Conservation (phyloP, 2,113 vertebrate species). For the Hystrix cristata region DNA sequence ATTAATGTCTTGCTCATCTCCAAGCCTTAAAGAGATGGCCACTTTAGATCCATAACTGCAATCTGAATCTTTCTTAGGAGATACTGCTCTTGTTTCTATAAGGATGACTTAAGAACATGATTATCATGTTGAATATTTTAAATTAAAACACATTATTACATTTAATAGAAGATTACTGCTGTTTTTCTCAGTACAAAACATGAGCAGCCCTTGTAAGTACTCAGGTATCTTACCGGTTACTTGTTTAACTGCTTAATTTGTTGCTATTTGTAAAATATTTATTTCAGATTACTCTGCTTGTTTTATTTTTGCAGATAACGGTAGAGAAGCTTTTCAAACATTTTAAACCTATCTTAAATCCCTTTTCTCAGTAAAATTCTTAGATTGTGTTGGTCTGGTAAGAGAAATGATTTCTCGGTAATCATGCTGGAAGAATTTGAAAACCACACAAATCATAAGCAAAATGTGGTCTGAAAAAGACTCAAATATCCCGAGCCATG, state of each 20-base stretch:
- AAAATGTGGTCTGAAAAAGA: background rate
- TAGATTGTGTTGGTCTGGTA: conserved; percentile 49
- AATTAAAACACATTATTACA: conserved; percentile 48
- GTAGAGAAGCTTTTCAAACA: conserved; percentile 69
- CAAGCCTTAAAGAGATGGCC: background rate
- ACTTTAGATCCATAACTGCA: conserved; percentile 29
- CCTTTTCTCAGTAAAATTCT: conserved; percentile 67
- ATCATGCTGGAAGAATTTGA: conserved; percentile 44
- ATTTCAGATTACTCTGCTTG: conserved; percentile 63
- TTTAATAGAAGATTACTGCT: conserved; percentile 40
- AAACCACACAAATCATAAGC: conserved; percentile 14
- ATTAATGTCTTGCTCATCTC: conserved; percentile 47
- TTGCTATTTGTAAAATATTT: conserved; percentile 80
- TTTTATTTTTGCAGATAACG: conserved; percentile 68
- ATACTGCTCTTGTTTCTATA: background rate
- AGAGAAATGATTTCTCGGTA: conserved; percentile 58
- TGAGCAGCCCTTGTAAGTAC: background rate
- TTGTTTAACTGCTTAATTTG: conserved; percentile 52
- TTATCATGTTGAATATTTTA: conserved; percentile 68
- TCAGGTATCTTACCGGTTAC: background rate
- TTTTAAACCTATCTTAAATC: conserved; percentile 69
- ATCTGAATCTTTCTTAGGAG: background rate
- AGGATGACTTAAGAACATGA: conserved; percentile 43
- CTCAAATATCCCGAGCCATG: conserved; percentile 10
- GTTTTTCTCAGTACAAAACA: conserved; percentile 56